Evolutionary conservation across 2,888 invertebrate genomes (phyloP).

Genomic region (Diarsia brunnea): DNA sequence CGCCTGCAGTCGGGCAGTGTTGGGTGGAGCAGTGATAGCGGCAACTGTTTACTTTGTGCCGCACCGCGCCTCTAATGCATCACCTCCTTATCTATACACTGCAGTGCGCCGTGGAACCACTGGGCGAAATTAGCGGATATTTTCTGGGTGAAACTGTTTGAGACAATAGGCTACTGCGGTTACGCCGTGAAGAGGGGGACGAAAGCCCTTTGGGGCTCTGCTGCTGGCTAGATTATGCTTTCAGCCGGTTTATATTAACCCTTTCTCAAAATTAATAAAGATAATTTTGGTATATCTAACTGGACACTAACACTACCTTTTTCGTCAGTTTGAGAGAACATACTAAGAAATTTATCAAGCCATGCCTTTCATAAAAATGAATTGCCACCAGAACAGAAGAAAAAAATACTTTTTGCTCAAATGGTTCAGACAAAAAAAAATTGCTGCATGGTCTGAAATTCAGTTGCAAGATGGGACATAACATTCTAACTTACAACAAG

Average conservation of each 20-base stretch:
- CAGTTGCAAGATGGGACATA: too few relatives aligned
- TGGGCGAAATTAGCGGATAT: constrained; percentile 63
- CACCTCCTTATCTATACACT: constrained; percentile 81
- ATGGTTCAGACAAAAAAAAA: too few relatives aligned
- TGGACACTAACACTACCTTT: background rate
- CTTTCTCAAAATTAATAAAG: background rate
- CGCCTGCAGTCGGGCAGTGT: constrained; percentile 64
- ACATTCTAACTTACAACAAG: too few relatives aligned
- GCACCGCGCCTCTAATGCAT: constrained; percentile 80
- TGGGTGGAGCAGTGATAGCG: constrained; percentile 72
- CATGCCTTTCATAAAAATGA: too few relatives aligned
- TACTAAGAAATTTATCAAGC: too few relatives aligned
- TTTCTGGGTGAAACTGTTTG: constrained; percentile 32
- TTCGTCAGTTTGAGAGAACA: background rate
- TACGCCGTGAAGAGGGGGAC: background rate
- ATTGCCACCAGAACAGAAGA: too few relatives aligned
- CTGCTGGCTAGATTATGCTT: background rate
- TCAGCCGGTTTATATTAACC: background rate
- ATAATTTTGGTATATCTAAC: background rate
- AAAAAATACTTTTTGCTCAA: too few relatives aligned
- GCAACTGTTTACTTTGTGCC: constrained; percentile 78
- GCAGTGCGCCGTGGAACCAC: constrained; percentile 71
- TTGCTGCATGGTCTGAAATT: too few relatives aligned
- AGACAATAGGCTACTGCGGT: constrained; percentile 32
- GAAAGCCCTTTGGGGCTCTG: background rate